Evolutionary conservation across 2,888 invertebrate species (phyloP), one percentile per base, ranked within the genome.

Genomic region (Colostygia pectinataria): DNA sequence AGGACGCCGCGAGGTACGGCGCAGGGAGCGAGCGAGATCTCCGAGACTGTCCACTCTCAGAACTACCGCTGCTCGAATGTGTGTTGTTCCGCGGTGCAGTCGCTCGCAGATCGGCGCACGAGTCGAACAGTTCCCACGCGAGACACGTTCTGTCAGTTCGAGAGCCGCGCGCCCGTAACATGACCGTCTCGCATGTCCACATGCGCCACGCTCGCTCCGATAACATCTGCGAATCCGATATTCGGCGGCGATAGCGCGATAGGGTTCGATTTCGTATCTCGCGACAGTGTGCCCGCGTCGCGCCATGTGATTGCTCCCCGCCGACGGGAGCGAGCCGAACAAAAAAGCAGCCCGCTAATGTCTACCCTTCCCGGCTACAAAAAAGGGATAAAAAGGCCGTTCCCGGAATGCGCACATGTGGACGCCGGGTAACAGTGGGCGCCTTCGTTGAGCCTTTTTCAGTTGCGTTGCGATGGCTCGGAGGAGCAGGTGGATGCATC

Each of bases 371-470:
- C 71, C 77, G 79, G 71, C 66, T 68, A 82, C 79, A 80, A 81
- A 83, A 84, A 85, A 85, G 80, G 82, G 78, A 84, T 82, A 86
- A 84, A 83, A 81, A 76, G 79, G 73, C 74, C 80, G 84, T 84
- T 86, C 83, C 75, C 83, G 89, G 88, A 88, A 89, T 83, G 88
- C 81, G 73, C 88, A 88, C 84, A 83, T 84, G 84, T 80, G 80
- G 82, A 78, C 71, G 79, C 73, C 71, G 83, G 80, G 73, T 82
- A 79, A 80, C 68, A 68, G 80, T 70, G 79, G 80, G 70, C 69
- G 81, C 74, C 68, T 70, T 65, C 74, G 69, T 74, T 80, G 77
- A 81, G 50, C 43, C 49, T 67, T 70, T 60, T 56, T 61, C 74
- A 85, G 79, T 79, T 57, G 61, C 62, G 63, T 66, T 71, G 78